Base-by-base conservation (phyloP, 2,113 vertebrate species). In the Thomomys bottae region DNA sequence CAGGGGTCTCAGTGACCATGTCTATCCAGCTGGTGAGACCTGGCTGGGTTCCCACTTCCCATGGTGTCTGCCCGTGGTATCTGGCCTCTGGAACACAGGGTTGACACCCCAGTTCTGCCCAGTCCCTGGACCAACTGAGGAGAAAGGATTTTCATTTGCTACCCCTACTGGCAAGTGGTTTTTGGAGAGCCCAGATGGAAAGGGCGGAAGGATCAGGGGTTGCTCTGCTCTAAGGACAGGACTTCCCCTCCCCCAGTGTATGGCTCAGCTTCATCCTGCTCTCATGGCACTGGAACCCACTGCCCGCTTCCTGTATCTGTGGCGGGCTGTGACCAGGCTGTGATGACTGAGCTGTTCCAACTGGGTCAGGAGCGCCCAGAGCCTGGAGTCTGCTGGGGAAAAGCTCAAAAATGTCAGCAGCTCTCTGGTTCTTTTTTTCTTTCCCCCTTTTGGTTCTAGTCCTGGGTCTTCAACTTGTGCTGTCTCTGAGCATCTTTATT, bases 151-250 rank as follows among this genome's bases (percentile, higher is more conserved):
- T 76, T 26, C 3, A 1, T 88, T 79, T 49, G 30, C 45, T 36
- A 20, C 45, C 12, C 38, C 40, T 3, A 1, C 32, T 40, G 61
- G 18, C 0, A 0, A 5, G 36, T 23, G 24, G 32, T 76, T 57
- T 89, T n/a, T 24, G 70, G 93, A 63, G 57, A 78, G 72, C 34
- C 40, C 28, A 10, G 68, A 6, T 5, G 23, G 67, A 26, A 3
- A 40, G 57, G 9, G 9, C 20, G 2, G 40, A 34, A 17, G 1
- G 17, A 61, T 6, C 4, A 0, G 5, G n/a, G 83, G 40, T 63
- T 4, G 10, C 9, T 0, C 14, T 5, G 0, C 32, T 30, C 14
- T 14, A 21, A 34, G 80, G 32, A 4, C n/a, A 1, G 3, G 8
- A 34, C 0, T 5, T 23, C 15, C 8, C 17, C 81, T 32, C 24